A percentile compares a stretch with the other conserved stretches of the same genome.
These are phyloP conservation scores for Pocota personata DNA, from an alignment of 2,888 invertebrate species.

Conservation along the genomic window DNA sequence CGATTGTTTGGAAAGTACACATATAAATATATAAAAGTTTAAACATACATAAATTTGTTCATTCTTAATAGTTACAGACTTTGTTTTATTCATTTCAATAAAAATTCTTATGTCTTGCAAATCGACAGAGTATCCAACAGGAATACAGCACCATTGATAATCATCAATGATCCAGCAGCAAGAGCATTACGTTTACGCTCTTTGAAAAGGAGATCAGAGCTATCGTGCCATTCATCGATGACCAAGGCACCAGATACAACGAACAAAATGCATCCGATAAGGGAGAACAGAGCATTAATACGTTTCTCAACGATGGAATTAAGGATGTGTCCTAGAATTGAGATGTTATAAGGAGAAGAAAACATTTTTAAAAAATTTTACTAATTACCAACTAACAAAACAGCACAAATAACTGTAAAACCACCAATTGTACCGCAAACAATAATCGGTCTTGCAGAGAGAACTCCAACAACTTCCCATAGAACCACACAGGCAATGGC, in stretches of 20 bases:
- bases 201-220: slow-evolving; percentile 75
- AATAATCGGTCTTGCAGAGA: slow-evolving; percentile 77
- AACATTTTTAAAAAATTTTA: neutral
- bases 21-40: slow-evolving; percentile 30
- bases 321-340: slow-evolving; percentile 78
- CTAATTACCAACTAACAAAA: slow-evolving; percentile 78
- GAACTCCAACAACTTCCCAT: slow-evolving; percentile 76
- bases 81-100: neutral
- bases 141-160: slow-evolving; percentile 81
- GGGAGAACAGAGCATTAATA: slow-evolving; percentile 79
- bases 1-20: neutral
- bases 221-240: slow-evolving; percentile 80
- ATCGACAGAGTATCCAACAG: slow-evolving; percentile 80
- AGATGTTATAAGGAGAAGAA: neutral
- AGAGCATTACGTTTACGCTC: slow-evolving; percentile 80
- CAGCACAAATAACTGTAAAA: slow-evolving; percentile 79
- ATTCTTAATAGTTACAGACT: slow-evolving; percentile 40
- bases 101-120: slow-evolving; percentile 79
- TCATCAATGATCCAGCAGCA: slow-evolving; percentile 81
- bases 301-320: slow-evolving; percentile 80
- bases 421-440: slow-evolving; percentile 80
- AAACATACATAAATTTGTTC: slow-evolving; percentile 63
- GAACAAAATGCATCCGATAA: slow-evolving; percentile 80
- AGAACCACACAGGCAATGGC: slow-evolving; percentile 80
- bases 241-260: slow-evolving; percentile 80